Percentiles rank a stretch among this genome's conserved stretches.
These are phyloP conservation scores for Pelobates cultripes DNA, from an alignment of 2,797 vertebrate genomes.

Conservation along the genomic window DNA sequence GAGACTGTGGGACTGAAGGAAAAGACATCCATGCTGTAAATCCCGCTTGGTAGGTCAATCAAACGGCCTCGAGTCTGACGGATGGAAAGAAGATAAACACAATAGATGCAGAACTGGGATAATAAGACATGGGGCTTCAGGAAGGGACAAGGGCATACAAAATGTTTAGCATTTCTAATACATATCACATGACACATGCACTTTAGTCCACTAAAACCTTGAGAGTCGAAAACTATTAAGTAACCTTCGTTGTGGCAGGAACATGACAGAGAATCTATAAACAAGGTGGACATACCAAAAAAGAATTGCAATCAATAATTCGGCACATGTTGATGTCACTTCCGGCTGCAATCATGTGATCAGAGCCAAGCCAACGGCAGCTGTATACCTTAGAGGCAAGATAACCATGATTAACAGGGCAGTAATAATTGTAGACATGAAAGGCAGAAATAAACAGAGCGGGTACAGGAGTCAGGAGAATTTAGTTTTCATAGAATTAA, in stretches of 20 bases:
- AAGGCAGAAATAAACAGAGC: constrained; percentile 13
- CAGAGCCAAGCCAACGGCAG: constrained; percentile 62
- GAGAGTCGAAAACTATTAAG: too few relatives aligned
- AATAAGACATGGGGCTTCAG: too few relatives aligned
- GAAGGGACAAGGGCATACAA: too few relatives aligned
- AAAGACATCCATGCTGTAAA: constrained; percentile 55
- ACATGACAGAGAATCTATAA: too few relatives aligned
- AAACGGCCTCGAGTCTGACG: constrained; percentile 53
- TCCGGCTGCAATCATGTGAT: constrained; percentile 63
- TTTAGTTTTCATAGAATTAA: too few relatives aligned
- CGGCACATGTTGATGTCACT: constrained; percentile 62
- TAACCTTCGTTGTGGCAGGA: too few relatives aligned
- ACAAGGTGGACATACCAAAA: constrained; percentile 56
- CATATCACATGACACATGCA: too few relatives aligned
- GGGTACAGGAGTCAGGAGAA: too few relatives aligned
- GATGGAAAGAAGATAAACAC: background rate
- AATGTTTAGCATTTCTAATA: too few relatives aligned
- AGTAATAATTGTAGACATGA: constrained; percentile 30
- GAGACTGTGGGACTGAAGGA: background rate
- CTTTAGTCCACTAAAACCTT: too few relatives aligned
- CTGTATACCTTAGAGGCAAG: constrained; percentile 59
- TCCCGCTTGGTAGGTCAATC: constrained; percentile 53
- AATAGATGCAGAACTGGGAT: too few relatives aligned
- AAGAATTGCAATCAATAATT: constrained; percentile 59
- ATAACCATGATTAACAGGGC: too few relatives aligned